Evolutionary conservation across 2,113 vertebrate species (phyloP), one percentile per base, ranked within the genome.

Genomic region (Phoxinus phoxinus): DNA sequence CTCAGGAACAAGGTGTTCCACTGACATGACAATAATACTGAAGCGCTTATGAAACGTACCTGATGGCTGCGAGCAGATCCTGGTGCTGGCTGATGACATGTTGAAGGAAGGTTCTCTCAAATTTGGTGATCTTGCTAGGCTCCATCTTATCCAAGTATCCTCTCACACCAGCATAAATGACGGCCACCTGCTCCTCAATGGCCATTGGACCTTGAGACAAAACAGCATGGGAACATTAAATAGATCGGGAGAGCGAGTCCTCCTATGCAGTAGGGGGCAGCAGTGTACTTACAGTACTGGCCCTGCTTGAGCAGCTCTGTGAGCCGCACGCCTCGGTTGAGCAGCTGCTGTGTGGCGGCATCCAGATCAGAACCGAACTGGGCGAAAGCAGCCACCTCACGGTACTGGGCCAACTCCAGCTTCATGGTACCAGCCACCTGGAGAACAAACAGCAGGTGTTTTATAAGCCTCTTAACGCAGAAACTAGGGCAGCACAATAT

Each of bases 351-450:
- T 0, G 98, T 99, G 86, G 98, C 96, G 21, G 97, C 98, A 11
- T 99, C 98, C 78, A 99, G 91, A 89, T 99, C 98, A 84, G 98
- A 99, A 21, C 98, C 98, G 0, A 99, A 99, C 92, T 99, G 98
- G 51, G 98, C 98, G 1, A 99, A 99, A 79, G 98, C 98, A 65
- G 98, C 98, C 0, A 99, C 98, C 89, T 98, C 97, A 85, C 98
- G 97, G 87, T 98, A 99, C 94, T 99, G 98, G 88, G 97, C 98
- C 93, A 99, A 76, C 89, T 99, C 98, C 91, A 99, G 94, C 93
- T 99, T 99, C 98, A 99, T 99, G 90, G 98, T 98, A 92, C 98
- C 98, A 0, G 98, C 98, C 94, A 99, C 97, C 98, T 99, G 65
- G 0, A 23, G 17, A 23, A 78, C 6, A 44, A 23, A 84, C 15